phyloP scores from a whole-genome alignment of 2,113 vertebrate genomes.

The Paratilapia polleni region DNA sequence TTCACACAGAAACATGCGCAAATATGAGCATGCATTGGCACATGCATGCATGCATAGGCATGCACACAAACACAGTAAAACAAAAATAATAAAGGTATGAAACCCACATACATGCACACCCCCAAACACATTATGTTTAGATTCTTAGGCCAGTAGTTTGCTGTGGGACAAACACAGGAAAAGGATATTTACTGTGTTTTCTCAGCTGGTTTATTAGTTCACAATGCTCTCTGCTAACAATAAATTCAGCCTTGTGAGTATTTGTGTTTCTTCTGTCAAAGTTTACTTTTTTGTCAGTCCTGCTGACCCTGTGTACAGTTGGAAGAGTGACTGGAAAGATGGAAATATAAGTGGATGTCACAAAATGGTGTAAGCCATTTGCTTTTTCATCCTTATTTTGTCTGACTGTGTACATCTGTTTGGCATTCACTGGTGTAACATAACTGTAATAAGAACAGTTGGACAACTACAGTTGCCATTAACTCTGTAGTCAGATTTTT shows the following conservation, averaged over 20 bases:
- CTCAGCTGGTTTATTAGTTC: constrained; percentile 60
- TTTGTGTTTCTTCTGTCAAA: constrained; percentile 18
- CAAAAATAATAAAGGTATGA: constrained; percentile 38
- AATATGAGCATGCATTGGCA: constrained; percentile 13
- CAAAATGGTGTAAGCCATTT: not conserved
- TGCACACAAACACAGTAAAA: constrained; percentile 26
- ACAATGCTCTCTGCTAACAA: constrained; percentile 60
- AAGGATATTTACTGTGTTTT: constrained; percentile 74
- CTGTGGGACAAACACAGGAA: constrained; percentile 74
- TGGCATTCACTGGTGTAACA: not conserved
- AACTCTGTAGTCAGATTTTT: not conserved
- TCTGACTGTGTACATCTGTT: not conserved
- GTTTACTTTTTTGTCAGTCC: constrained; percentile 40
- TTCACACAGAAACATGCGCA: constrained; percentile 60
- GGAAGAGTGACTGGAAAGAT: constrained; percentile 20
- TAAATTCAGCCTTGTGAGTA: constrained; percentile 11
- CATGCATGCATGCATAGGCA: constrained; percentile 7
- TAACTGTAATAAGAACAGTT: not conserved
- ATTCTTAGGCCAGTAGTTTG: constrained; percentile 37
- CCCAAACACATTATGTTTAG: constrained; percentile 43
- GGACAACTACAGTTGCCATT: not conserved
- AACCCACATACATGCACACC: constrained; percentile 3
- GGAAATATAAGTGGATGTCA: not conserved
- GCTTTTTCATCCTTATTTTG: constrained; percentile 4
- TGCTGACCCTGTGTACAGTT: constrained; percentile 10